Conservation (phyloP, 2,888 invertebrate genomes). For the Cosmia trapezina region DNA sequence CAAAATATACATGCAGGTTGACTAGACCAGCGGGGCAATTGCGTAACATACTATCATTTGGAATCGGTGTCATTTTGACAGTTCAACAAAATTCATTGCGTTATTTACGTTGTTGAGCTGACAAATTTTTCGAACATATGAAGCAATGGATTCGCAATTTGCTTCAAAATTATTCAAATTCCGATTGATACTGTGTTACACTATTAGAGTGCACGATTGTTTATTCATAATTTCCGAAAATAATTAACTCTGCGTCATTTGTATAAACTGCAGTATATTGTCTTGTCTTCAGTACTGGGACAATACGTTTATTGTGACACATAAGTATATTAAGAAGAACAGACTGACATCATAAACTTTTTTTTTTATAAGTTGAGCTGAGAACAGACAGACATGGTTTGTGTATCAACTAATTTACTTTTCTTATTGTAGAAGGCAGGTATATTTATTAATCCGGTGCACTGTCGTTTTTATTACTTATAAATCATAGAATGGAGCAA, state of each 20-base stretch:
- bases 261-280: slow-evolving; percentile 27
- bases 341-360: slow-evolving; percentile 38
- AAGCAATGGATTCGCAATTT: no score
- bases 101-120: no score
- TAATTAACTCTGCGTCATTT: slow-evolving; percentile 46
- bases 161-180: no score
- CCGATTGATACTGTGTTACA: no score
- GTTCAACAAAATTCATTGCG: no score
- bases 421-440: neutral
- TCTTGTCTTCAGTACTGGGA: slow-evolving; percentile 23
- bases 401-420: neutral
- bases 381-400: slow-evolving; percentile 16
- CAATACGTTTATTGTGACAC: slow-evolving; percentile 45
- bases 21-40: neutral
- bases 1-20: slow-evolving; percentile 5
- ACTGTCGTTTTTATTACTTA: neutral
- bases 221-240: slow-evolving; percentile 45
- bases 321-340: slow-evolving; percentile 18
- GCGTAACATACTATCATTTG: no score
- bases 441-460: neutral
- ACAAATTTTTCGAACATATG: no score
- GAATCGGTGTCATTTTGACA: no score
- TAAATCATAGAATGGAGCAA: neutral
- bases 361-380: slow-evolving; percentile 1
- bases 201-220: neutral